Evolutionary conservation across 1,140 invertebrate species (phyloP), one percentile per base, ranked within the genome.

Genomic region (Ceratosolen solmsi): DNA sequence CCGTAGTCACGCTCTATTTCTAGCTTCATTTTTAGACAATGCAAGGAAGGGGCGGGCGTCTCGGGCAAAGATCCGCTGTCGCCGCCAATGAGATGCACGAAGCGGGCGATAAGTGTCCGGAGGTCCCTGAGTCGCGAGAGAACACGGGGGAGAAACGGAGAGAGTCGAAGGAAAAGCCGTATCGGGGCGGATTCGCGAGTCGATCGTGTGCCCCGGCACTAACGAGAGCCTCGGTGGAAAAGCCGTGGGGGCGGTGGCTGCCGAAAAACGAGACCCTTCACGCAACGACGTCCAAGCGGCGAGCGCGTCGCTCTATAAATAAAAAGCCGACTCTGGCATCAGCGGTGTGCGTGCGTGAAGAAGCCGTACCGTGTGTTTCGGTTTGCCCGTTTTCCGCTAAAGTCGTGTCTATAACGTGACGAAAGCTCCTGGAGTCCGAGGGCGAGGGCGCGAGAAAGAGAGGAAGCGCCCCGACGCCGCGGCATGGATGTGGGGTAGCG

Each of bases 261-360:
- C 41, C 41, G 41, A 46, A 46, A n/a, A 46, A 13, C 41, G 41
- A 46, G 41, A 46, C 41, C 41, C 41, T 46, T 46, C n/a, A n/a
- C n/a, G 49, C 49, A 8, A 8, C 49, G 49, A 17, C 8, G 49
- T 17, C 36, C 33, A 36, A 46, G 65, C 25, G 17, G 65, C 51
- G 51, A 27, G 46, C n/a, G 72, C 72, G 49, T n/a, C 78, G 70
- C 65, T 56, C 65, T 71, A 79, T 71, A 79, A 79, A 79, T 79
- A 79, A 79, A 78, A 68, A 78, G 60, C 25, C 51, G 8, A 15
- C 25, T 63, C 56, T 58, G 11, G 15, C 15, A 11, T 22, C 41
- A 17, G 25, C 11, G 5, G n/a, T 46, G 56, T 20, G 75, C 33
- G 46, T 25, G 46, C n/a, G n/a, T n/a, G n/a, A n/a, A n/a, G n/a